phyloP scores from a whole-genome alignment of 92 coral and sea anemone species.

The Palythoa heliodiscus region DNA sequence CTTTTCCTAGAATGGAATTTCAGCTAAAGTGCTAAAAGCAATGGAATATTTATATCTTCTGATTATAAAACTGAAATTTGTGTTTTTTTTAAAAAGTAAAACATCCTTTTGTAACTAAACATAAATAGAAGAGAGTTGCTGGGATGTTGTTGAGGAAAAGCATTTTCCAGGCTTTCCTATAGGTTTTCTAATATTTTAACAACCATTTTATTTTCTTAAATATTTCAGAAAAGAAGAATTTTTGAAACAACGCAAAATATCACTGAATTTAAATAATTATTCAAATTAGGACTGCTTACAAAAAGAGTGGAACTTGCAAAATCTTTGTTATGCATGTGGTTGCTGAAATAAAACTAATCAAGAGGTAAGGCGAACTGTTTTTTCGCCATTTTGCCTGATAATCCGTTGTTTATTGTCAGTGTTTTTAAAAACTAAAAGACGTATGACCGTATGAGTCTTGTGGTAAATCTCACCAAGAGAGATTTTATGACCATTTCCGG shows the following conservation, averaged over 20 bases:
- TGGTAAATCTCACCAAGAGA: background rate
- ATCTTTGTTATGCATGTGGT: background rate
- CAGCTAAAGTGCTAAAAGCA: background rate
- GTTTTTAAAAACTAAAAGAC: background rate
- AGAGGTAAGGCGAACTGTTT: background rate
- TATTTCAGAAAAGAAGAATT: too few relatives aligned
- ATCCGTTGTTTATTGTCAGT: background rate
- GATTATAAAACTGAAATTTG: background rate
- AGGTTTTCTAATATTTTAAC: too few relatives aligned
- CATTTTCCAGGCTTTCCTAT: too few relatives aligned
- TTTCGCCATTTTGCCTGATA: background rate
- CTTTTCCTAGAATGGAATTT: background rate
- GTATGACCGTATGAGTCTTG: background rate
- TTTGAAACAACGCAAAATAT: too few relatives aligned
- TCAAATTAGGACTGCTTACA: background rate
- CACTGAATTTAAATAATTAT: background rate
- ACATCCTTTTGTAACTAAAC: background rate
- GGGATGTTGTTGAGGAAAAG: too few relatives aligned
- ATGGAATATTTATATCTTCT: background rate
- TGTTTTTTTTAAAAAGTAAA: background rate
- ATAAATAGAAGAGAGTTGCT: too few relatives aligned
- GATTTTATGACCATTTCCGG: slow-evolving; percentile 20
- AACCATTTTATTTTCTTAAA: too few relatives aligned
- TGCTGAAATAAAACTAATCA: background rate
- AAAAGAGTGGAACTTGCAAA: background rate